Evolutionary conservation across 2,797 vertebrate genomes (phyloP).

Genomic region (Urosaurus nigricauda): DNA sequence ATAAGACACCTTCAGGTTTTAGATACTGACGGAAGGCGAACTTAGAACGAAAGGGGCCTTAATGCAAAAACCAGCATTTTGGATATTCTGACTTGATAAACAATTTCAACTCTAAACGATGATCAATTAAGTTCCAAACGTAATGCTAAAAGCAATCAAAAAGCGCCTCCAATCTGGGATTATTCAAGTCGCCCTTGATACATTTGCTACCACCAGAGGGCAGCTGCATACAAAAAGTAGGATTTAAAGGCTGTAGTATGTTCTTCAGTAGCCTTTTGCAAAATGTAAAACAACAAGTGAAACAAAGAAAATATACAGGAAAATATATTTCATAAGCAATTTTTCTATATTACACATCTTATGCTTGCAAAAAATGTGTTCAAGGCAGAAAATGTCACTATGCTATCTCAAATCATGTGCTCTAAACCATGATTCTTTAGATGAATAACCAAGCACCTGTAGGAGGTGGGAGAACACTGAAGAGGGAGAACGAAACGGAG

Average conservation of each 20-base stretch:
- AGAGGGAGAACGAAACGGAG: no score
- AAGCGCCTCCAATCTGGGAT: constrained; percentile 7
- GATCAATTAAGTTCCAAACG: not conserved
- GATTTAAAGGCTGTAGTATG: constrained; percentile 56
- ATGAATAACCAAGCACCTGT: not conserved
- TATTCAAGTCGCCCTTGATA: constrained; percentile 61
- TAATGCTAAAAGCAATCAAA: not conserved
- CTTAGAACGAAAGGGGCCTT: not conserved
- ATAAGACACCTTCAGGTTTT: not conserved
- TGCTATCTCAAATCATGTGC: not conserved
- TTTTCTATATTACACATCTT: not conserved
- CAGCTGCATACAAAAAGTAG: constrained; percentile 59
- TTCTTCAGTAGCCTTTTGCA: constrained; percentile 19
- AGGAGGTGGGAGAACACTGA: not conserved
- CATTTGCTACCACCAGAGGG: constrained; percentile 71
- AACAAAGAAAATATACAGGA: no score
- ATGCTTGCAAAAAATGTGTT: not conserved
- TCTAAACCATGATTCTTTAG: not conserved
- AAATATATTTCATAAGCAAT: not conserved
- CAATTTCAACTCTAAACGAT: not conserved
- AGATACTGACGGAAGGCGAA: not conserved
- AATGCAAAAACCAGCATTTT: no score
- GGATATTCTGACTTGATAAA: no score
- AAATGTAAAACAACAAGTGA: not conserved
- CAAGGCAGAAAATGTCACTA: not conserved